Base-by-base conservation (phyloP, 2,797 vertebrate species). In the Erpetoichthys calabaricus region DNA sequence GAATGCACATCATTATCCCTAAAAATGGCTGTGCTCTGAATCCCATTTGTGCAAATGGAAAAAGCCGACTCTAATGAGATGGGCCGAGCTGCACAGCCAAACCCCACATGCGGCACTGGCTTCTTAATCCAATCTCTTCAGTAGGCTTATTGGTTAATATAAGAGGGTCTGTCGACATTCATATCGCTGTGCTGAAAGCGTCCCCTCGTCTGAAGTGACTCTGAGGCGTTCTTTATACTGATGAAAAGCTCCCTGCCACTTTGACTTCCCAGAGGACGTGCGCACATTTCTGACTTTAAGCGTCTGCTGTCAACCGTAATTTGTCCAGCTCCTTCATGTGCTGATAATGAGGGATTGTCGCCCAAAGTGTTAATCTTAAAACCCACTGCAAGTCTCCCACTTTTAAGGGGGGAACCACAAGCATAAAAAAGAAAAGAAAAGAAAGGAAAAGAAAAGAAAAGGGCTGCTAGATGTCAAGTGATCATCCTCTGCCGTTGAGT, bases 301-400 rank as follows among this genome's bases (percentile, higher is more conserved):
- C 84, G 79, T 86, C 83, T 81, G 84, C 82, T 87, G 85, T 87
- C 85, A 87, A 84, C 82, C 81, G 85, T 89, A 87, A 89, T 89
- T 87, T 89, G 85, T 87, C 81, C 81, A 79, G 74, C 76, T 81
- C 75, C 80, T 79, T 75, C 70, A 41, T 70, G 65, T 67, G 68
- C 64, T 70, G 46, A 57, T 70, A 67, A 57, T 73, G 49, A 74
- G 79, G 76, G 74, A 78, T 70, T 61, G 73, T 79, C 80, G 79
- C 78, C 76, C 75, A 84, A 87, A 87, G 82, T 84, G 83, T 82
- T 81, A 85, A 83, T 25, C 25, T 25, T 81, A 88, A 86, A 85
- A 85, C 83, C 85, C 25, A 81, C 82, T 81, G 77, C 81, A 78
- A 80, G 78, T 80, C 80, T 78, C 75, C 64, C 72, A 76, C 71